phyloP scores from a whole-genome alignment of 1,140 invertebrate species.

The Drosophila ogumai region DNA sequence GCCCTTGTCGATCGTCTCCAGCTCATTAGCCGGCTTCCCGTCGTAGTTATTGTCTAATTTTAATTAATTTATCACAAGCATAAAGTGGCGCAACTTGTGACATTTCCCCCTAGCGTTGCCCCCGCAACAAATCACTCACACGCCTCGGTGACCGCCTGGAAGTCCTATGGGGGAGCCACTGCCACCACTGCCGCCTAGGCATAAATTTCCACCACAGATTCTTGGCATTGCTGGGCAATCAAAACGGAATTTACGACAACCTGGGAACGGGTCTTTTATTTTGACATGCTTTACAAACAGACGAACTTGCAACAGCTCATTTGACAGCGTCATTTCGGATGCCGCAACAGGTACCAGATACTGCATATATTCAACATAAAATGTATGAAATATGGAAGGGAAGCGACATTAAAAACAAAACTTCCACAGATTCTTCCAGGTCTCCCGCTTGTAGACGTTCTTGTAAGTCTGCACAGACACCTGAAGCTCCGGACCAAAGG shows the following conservation, averaged over 20 bases:
- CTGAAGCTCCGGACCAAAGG: constrained; percentile 61
- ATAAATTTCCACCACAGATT: constrained; percentile 75
- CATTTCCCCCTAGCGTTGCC: constrained; percentile 12
- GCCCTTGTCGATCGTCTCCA: constrained; percentile 70
- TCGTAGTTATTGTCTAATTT: constrained; percentile 80
- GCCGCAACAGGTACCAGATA: constrained; percentile 42
- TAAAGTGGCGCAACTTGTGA: constrained; percentile 72
- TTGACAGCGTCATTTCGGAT: constrained; percentile 65
- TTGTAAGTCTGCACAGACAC: constrained; percentile 65
- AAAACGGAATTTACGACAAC: constrained; percentile 75
- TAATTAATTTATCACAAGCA: constrained; percentile 83
- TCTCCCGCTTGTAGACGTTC: constrained; percentile 51
- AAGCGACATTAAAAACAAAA: constrained; percentile 26
- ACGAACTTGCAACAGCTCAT: constrained; percentile 67
- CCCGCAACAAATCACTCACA: constrained; percentile 74
- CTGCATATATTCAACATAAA: constrained; percentile 4
- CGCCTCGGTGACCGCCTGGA: constrained; percentile 65
- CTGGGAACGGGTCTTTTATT: constrained; percentile 45
- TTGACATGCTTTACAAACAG: constrained; percentile 70
- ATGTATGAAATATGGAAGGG: constrained; percentile 6
- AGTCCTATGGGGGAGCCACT: constrained; percentile 1
- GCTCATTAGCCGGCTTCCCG: constrained; percentile 72
- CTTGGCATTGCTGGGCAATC: constrained; percentile 67
- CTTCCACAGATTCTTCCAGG: constrained; percentile 53
- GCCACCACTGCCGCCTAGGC: constrained; percentile 1